These are phyloP conservation scores for Gobionotothen gibberifrons DNA, from an alignment of 2,797 vertebrate genomes.

Conservation along the genomic window DNA sequence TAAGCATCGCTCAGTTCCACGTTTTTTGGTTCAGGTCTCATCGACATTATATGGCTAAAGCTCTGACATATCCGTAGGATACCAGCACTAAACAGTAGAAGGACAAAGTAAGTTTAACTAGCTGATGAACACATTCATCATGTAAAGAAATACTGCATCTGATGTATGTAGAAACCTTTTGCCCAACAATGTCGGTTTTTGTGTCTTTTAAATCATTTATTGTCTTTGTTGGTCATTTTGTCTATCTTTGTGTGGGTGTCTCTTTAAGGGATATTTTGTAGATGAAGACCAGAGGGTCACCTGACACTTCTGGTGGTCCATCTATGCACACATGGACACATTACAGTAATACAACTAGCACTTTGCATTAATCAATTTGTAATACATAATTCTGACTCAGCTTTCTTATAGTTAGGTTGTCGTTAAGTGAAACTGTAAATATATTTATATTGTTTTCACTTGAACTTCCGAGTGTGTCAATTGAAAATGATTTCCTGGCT, in stretches of 20 bases:
- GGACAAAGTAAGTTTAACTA: not conserved
- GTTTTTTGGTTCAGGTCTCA: not conserved
- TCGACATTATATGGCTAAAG: not conserved
- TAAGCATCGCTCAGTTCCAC: not conserved
- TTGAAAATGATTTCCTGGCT: slow-evolving; percentile 26
- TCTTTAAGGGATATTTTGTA: no score
- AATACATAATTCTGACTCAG: not conserved
- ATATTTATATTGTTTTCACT: slow-evolving; percentile 9
- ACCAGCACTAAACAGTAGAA: not conserved
- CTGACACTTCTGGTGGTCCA: no score
- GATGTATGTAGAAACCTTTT: no score
- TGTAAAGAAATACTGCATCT: not conserved
- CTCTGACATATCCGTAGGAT: not conserved
- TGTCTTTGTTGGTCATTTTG: no score
- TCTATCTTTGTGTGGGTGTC: no score
- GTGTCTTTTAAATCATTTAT: no score
- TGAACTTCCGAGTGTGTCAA: slow-evolving; percentile 32
- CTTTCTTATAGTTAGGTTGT: not conserved
- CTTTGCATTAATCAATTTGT: not conserved
- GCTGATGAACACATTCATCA: not conserved
- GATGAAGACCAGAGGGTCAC: no score
- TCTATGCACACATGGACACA: no score
- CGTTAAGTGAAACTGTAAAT: not conserved
- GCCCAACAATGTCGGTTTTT: no score
- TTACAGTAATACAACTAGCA: not conserved